A percentile compares a stretch with the other conserved stretches of the same genome.
phyloP scores from a whole-genome alignment of 2,113 vertebrate genomes.

The Sphyrna mokarran region DNA sequence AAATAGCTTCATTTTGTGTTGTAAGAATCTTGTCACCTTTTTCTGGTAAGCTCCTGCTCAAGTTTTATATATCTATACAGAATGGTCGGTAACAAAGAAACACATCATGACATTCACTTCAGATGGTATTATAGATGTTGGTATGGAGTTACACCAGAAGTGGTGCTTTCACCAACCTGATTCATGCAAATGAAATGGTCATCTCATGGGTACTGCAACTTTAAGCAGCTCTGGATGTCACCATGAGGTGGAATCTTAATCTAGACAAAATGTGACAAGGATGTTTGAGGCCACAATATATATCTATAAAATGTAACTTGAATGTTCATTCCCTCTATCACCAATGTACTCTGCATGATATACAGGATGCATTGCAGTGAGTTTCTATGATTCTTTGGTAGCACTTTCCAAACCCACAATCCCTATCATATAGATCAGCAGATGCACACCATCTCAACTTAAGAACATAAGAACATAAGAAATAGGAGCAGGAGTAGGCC shows the following conservation, averaged over 20 bases:
- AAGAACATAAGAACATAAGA: too few species aligned
- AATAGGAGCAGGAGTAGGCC: too few species aligned
- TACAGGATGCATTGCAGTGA: too few species aligned
- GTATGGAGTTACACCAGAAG: not conserved
- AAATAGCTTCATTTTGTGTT: too few species aligned
- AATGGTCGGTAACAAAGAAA: not conserved
- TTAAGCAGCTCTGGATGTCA: not conserved
- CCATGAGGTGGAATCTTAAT: not conserved
- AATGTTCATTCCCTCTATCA: not conserved
- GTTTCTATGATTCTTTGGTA: too few species aligned
- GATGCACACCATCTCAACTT: too few species aligned
- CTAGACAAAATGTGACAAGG: not conserved
- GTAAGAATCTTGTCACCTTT: not conserved
- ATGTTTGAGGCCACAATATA: not conserved
- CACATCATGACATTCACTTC: not conserved
- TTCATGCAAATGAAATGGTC: not conserved
- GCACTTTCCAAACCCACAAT: not conserved
- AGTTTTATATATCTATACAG: not conserved
- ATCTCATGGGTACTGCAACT: too few species aligned
- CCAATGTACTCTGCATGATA: too few species aligned
- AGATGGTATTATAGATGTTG: not conserved
- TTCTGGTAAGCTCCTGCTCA: not conserved
- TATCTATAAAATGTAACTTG: not conserved
- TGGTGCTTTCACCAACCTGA: not conserved
- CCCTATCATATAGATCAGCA: not conserved